These are phyloP conservation scores for Caranx melampygus DNA, from an alignment of 2,113 vertebrate species.

Conservation along the genomic window DNA sequence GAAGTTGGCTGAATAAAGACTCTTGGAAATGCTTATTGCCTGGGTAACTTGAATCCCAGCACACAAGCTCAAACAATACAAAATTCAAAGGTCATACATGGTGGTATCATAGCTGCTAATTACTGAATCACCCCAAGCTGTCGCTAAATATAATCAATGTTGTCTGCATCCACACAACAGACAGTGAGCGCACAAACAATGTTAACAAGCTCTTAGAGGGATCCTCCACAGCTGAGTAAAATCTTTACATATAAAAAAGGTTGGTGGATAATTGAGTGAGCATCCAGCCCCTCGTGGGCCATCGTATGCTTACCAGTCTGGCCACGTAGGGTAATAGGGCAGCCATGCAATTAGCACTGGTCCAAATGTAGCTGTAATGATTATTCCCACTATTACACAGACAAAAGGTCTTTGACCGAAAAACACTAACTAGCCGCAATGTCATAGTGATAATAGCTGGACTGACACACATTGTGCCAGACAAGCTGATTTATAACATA, in stretches of 20 bases:
- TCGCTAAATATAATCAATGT: slow-evolving; percentile 50
- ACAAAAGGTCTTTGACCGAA: slow-evolving; percentile 55
- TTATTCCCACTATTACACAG: slow-evolving; percentile 58
- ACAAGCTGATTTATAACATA: slow-evolving; percentile 22
- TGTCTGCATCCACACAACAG: slow-evolving; percentile 24
- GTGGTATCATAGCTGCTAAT: slow-evolving; percentile 38
- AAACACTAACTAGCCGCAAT: slow-evolving; percentile 44
- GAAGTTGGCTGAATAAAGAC: not conserved
- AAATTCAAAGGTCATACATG: slow-evolving; percentile 46
- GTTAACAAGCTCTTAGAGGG: slow-evolving; percentile 57
- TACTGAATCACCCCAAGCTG: slow-evolving; percentile 32
- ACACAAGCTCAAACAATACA: slow-evolving; percentile 11
- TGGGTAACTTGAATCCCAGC: not conserved
- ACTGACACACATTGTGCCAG: slow-evolving; percentile 10
- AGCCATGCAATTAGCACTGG: slow-evolving; percentile 61
- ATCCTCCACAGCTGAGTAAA: slow-evolving; percentile 44
- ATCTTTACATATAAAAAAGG: slow-evolving; percentile 62
- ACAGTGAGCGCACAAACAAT: slow-evolving; percentile 40
- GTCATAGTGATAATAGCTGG: slow-evolving; percentile 14
- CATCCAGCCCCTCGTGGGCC: slow-evolving; percentile 30
- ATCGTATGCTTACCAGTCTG: slow-evolving; percentile 59
- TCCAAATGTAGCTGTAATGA: slow-evolving; percentile 63
- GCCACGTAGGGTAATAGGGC: slow-evolving; percentile 54
- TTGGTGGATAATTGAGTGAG: slow-evolving; percentile 56
- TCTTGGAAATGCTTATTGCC: not conserved